These are phyloP conservation scores for Thalassarche chlororhynchos DNA, from an alignment of 2,113 vertebrate genomes.

Conservation along the genomic window DNA sequence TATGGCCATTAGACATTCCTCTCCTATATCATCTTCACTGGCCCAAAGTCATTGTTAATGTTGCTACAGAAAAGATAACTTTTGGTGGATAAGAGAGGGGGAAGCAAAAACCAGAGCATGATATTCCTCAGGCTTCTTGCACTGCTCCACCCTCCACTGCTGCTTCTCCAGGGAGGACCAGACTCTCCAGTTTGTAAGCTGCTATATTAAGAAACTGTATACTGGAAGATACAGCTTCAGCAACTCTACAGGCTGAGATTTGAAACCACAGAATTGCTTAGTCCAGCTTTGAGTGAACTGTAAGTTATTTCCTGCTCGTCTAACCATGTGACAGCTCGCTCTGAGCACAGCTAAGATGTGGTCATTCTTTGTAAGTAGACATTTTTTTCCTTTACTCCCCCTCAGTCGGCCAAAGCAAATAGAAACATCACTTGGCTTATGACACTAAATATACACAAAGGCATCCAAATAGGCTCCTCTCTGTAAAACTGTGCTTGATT, in stretches of 20 bases:
- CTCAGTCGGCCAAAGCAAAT: constrained; percentile 42
- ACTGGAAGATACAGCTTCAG: constrained; percentile 9
- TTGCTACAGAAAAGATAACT: background rate
- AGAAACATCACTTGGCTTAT: constrained; percentile 58
- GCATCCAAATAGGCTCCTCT: constrained; percentile 11
- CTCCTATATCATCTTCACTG: background rate
- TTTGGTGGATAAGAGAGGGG: background rate
- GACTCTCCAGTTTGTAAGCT: constrained; percentile 14
- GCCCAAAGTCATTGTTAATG: background rate
- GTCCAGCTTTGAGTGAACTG: background rate
- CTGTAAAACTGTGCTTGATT: background rate
- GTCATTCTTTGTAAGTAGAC: constrained; percentile 39
- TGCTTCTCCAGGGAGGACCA: background rate
- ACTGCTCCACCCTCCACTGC: background rate
- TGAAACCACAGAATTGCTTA: constrained; percentile 50
- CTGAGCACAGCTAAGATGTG: constrained; percentile 44
- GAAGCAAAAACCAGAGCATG: background rate
- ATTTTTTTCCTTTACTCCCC: constrained; percentile 31
- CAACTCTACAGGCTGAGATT: constrained; percentile 1
- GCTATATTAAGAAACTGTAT: constrained; percentile 8
- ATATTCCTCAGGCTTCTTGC: background rate
- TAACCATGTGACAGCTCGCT: constrained; percentile 1
- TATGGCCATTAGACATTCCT: background rate
- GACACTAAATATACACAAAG: constrained; percentile 16
- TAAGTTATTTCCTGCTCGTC: constrained; percentile 58